These are phyloP conservation scores for Colius striatus DNA, from an alignment of 2,113 vertebrate species.

Conservation along the genomic window DNA sequence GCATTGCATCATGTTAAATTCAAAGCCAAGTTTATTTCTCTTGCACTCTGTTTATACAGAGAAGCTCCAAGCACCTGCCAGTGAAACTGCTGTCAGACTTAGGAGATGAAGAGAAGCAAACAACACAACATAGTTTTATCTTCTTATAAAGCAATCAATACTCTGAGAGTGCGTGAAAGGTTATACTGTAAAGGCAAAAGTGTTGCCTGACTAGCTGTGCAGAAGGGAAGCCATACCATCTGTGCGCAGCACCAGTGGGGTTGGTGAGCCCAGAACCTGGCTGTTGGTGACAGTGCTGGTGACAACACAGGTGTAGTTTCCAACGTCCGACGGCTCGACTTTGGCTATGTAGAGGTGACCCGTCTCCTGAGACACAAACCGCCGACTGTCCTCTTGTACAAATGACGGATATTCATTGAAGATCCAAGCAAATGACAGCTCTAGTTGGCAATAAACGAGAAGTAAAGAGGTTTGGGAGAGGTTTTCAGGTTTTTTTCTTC, in stretches of 20 bases:
- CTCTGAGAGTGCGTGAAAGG: fast-evolving
- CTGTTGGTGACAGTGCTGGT: constrained; percentile 82
- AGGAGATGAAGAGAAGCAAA: neutral
- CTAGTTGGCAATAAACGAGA: constrained; percentile 65
- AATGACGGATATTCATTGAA: constrained; percentile 93
- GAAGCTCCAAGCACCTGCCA: neutral
- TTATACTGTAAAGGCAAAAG: fast-evolving
- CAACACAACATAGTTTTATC: neutral
- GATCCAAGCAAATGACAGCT: constrained; percentile 90
- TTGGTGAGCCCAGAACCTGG: constrained; percentile 87
- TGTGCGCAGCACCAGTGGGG: constrained; percentile 88
- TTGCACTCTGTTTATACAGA: neutral
- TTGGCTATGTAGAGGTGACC: constrained; percentile 95
- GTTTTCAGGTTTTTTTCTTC: neutral
- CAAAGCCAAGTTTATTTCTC: neutral
- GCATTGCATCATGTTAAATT: neutral
- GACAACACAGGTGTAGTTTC: constrained; percentile 93
- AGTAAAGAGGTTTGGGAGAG: neutral
- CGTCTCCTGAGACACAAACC: constrained; percentile 94
- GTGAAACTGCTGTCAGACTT: neutral
- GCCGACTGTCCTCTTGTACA: constrained; percentile 89
- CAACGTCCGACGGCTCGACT: constrained; percentile 90
- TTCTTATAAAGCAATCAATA: neutral
- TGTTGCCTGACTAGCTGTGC: fast-evolving
- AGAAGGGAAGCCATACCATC: constrained; percentile 82